Evolutionary conservation across 2,888 invertebrate genomes (phyloP).

Genomic region (Notocelia uddmanniana): DNA sequence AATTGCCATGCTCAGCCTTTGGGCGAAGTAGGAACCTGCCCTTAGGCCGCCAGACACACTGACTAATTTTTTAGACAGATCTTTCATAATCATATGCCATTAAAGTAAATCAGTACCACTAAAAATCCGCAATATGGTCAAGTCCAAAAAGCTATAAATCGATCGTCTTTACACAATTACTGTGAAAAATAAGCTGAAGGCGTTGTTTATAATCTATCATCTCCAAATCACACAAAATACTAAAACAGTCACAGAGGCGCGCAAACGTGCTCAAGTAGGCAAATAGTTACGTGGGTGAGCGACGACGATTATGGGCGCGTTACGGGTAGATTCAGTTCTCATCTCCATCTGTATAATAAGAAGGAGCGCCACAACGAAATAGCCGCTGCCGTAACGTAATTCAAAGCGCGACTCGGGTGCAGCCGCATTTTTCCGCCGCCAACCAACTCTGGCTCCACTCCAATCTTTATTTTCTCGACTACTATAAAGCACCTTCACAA

Average conservation of each 20-base stretch:
- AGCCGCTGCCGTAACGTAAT: constrained; percentile 59
- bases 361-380: constrained; percentile 48
- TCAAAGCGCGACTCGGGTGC: constrained; percentile 64
- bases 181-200: neutral
- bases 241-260: neutral
- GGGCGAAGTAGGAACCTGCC: too few relatives aligned
- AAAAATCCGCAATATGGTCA: too few relatives aligned
- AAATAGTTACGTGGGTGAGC: constrained; percentile 3
- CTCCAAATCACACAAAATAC: constrained; percentile 2
- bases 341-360: constrained; percentile 44
- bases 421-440: constrained; percentile 60
- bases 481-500: constrained; percentile 55
- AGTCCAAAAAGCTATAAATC: too few relatives aligned
- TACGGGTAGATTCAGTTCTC: constrained; percentile 37
- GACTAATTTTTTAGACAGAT: too few relatives aligned
- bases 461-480: constrained; percentile 69
- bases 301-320: constrained; percentile 2
- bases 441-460: constrained; percentile 67
- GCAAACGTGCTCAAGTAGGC: constrained; percentile 12
- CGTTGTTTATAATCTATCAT: neutral
- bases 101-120: too few relatives aligned
- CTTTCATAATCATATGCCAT: too few relatives aligned
- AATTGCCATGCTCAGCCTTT: too few relatives aligned
- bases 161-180: too few relatives aligned
- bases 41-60: too few relatives aligned